phyloP scores from a whole-genome alignment of 2,113 vertebrate species.

The Dromas ardeola region DNA sequence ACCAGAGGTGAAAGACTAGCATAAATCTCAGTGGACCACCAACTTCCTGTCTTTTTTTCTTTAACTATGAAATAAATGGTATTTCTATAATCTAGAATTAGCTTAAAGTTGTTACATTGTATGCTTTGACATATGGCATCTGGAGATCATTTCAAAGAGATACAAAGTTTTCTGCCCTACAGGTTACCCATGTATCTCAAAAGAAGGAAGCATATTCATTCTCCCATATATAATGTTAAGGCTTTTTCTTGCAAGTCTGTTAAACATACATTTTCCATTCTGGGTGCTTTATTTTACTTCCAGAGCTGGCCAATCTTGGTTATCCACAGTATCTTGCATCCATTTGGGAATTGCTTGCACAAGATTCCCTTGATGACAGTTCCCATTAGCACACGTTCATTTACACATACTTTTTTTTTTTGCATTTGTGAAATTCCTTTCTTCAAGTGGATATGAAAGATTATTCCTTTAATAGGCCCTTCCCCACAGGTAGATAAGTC shows the following conservation, averaged over 20 bases:
- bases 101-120: background rate
- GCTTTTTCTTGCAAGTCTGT: background rate
- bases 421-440: slow-evolving; percentile 64
- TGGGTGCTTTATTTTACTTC: background rate
- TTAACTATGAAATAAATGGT: background rate
- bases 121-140: background rate
- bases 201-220: background rate
- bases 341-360: background rate
- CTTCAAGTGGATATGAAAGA: slow-evolving; percentile 50
- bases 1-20: background rate
- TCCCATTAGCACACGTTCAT: slow-evolving; percentile 64
- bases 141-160: background rate
- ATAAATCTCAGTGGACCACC: background rate
- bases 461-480: slow-evolving; percentile 14
- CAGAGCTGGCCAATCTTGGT: background rate
- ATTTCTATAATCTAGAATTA: background rate
- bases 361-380: slow-evolving; percentile 46
- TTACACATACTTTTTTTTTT: slow-evolving; percentile 37
- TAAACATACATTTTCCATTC: background rate
- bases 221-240: background rate
- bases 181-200: background rate
- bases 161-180: background rate
- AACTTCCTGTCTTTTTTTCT: background rate
- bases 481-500: slow-evolving; percentile 26
- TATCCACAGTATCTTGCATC: slow-evolving; percentile 30